A percentile compares a stretch with the other conserved stretches of the same genome.
phyloP scores from a whole-genome alignment of 2,113 vertebrate species.

The Myodes glareolus region DNA sequence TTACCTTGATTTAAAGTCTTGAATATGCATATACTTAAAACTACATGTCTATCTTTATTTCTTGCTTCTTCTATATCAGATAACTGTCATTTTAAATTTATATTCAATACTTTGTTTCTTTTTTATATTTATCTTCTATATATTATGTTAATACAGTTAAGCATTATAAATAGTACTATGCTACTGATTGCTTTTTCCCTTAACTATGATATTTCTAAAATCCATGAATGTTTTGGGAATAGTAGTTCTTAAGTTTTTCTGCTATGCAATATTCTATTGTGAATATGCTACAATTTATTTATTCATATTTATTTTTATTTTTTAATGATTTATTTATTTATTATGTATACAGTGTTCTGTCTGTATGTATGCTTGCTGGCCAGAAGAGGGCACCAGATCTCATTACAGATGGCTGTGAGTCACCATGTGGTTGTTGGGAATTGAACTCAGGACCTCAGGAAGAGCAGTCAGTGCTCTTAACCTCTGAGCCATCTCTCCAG shows the following conservation, averaged over 20 bases:
- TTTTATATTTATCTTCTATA: not conserved
- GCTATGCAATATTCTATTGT: not conserved
- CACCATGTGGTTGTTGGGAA: too few relatives aligned
- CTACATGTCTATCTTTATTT: not conserved
- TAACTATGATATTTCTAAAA: constrained; percentile 9
- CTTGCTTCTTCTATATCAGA: not conserved
- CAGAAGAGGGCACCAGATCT: too few relatives aligned
- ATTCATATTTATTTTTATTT: not conserved
- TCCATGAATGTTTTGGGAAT: not conserved
- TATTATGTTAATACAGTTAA: not conserved
- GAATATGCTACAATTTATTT: not conserved
- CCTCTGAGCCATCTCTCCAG: too few relatives aligned
- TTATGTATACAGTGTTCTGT: too few relatives aligned
- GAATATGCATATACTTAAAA: not conserved
- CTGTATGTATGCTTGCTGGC: too few relatives aligned
- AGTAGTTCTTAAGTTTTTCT: not conserved
- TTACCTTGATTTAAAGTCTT: not conserved
- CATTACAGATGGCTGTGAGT: too few relatives aligned
- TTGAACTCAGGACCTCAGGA: too few relatives aligned
- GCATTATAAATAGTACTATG: not conserved
- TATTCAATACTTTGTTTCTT: not conserved
- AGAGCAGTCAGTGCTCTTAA: too few relatives aligned
- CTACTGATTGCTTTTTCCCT: constrained; percentile 4
- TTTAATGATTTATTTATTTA: not conserved
- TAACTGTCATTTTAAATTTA: not conserved